Evolutionary conservation across 2,113 vertebrate genomes (phyloP).

Genomic region (Pygoscelis antarcticus): DNA sequence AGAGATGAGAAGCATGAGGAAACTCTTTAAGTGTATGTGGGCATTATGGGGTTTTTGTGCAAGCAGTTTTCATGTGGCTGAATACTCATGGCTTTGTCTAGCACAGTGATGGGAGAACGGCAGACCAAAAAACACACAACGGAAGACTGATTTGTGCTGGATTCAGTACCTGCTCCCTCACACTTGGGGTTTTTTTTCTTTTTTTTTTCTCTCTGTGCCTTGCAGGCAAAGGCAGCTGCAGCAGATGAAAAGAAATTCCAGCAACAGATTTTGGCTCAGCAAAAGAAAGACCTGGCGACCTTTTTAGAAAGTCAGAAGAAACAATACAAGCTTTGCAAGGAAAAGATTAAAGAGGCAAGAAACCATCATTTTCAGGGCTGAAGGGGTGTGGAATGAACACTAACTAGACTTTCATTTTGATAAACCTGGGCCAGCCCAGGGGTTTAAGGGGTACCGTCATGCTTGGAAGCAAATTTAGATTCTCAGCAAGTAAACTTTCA

Average conservation of each 20-base stretch:
- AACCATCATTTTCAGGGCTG: background rate
- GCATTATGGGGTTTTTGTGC: background rate
- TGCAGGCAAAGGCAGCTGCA: conserved; percentile 89
- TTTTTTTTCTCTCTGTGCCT: background rate
- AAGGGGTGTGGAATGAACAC: background rate
- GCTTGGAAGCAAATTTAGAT: background rate
- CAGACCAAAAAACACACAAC: background rate
- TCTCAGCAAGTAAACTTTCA: background rate
- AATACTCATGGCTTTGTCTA: background rate
- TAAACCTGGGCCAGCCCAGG: background rate
- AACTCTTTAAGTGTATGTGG: background rate
- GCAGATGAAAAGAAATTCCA: conserved; percentile 98
- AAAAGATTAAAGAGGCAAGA: conserved; percentile 98
- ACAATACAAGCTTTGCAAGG: conserved; percentile 99
- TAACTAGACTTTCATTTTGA: background rate
- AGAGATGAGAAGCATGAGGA: background rate
- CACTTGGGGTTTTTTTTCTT: background rate
- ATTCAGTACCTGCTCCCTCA: background rate
- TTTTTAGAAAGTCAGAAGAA: conserved; percentile 99
- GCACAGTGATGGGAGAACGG: background rate
- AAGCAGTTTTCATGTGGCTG: background rate
- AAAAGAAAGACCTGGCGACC: conserved; percentile 98
- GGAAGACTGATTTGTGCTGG: background rate
- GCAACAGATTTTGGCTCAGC: conserved; percentile 97
- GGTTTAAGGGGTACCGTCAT: background rate